Evolutionary conservation across 1,140 invertebrate species (phyloP).

Genomic region (Cotesia chilonis): DNA sequence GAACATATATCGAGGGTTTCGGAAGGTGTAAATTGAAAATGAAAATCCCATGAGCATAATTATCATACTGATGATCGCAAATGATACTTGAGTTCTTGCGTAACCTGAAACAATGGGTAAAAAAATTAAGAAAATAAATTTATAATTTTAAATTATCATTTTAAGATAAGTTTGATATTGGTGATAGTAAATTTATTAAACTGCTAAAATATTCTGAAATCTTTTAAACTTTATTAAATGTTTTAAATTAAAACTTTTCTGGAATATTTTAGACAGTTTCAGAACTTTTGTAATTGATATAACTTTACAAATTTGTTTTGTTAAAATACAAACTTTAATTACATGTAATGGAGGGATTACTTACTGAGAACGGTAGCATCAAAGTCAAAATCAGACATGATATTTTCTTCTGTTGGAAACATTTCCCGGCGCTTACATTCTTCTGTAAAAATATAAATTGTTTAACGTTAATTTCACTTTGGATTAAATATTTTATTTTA

Average conservation of each 20-base stretch:
- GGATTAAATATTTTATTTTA: too few species aligned
- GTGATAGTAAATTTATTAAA: too few species aligned
- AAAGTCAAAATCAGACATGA: slow-evolving; percentile 66
- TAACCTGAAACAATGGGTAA: slow-evolving; percentile 73
- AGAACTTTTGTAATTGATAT: too few species aligned
- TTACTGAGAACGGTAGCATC: slow-evolving; percentile 71
- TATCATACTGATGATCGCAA: slow-evolving; percentile 82
- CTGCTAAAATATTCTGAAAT: too few species aligned
- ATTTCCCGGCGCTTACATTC: slow-evolving; percentile 71
- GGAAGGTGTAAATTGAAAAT: slow-evolving; percentile 87
- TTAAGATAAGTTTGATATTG: too few species aligned
- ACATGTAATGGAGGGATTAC: slow-evolving; percentile 41
- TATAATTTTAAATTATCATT: too few species aligned
- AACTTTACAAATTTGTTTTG: background rate
- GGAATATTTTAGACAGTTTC: too few species aligned
- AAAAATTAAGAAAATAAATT: slow-evolving; percentile 31
- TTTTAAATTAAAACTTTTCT: too few species aligned
- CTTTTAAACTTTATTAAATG: too few species aligned
- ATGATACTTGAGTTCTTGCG: slow-evolving; percentile 82
- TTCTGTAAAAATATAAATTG: slow-evolving; percentile 57
- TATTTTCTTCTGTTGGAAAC: slow-evolving; percentile 67
- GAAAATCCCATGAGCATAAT: slow-evolving; percentile 82
- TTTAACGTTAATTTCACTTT: too few species aligned
- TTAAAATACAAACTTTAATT: slow-evolving; percentile 9
- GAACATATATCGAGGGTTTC: slow-evolving; percentile 88